Base-by-base conservation (phyloP, 2,113 vertebrate genomes). In the Platichthys stellatus region DNA sequence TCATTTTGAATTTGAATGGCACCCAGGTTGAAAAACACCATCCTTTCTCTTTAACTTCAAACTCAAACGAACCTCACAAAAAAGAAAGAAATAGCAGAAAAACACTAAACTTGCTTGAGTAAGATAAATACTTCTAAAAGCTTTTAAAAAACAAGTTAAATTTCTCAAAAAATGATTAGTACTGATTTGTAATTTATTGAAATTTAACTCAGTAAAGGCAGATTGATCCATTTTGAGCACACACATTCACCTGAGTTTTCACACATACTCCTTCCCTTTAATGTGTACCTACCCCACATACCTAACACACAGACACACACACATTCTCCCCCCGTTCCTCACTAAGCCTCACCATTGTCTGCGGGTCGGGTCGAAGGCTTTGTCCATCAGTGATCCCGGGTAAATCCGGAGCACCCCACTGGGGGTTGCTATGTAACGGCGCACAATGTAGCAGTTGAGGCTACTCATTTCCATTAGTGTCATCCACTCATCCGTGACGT, bases 371-470 rank as follows among this genome's bases (percentile, higher is more conserved):
- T 99, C 98, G 94, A 99, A 99, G 79, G 98, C 97, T 97, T 98
- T 99, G 95, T 99, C 98, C 97, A 99, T 99, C 94, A 99, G 96
- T 66, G 98, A 99, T 88, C 98, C 98, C 61, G 98, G 98, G 94
- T 98, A 99, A 94, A 99, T 98, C 94, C 98, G 96, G 84, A 99
- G 98, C 95, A 99, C 98, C 90, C 98, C 98, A 90, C 97, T 98
- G 97, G 98, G 98, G 62, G 98, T 99, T 97, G 98, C 98, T 97
- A 99, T 99, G 97, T 99, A 99, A 97, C 98, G 98, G 49, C 98
- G 94, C 89, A 99, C 98, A 96, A 99, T 98, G 91, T 97, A 99
- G 80, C 97, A 98, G 96, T 98, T 98, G 93, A 99, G 96, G 95
- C 95, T 96, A 78, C 98, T 98, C 94, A 98, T 97, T 95, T 99